Conservation (phyloP, 92 coral and sea anemone genomes). For the Desmophyllum pertusum region DNA sequence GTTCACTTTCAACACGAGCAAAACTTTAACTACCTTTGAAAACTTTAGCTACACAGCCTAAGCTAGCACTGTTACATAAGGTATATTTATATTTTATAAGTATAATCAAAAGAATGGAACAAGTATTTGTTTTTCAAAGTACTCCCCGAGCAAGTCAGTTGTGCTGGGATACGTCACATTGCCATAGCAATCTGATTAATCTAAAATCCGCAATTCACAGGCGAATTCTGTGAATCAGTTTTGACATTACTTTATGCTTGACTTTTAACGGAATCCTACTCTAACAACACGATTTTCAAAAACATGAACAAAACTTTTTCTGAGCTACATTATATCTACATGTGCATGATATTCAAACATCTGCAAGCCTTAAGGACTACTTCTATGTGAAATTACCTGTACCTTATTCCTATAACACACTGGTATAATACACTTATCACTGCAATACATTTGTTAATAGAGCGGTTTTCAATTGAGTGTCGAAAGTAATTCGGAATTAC, state of each 20-base stretch:
- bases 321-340: too few relatives aligned
- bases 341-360: not conserved
- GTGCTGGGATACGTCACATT: not conserved
- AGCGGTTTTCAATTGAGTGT: too few relatives aligned
- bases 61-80: not conserved
- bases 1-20: not conserved
- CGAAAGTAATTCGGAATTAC: too few relatives aligned
- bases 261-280: too few relatives aligned
- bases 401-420: not conserved
- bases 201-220: not conserved
- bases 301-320: not conserved
- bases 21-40: not conserved
- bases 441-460: not conserved
- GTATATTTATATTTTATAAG: not conserved
- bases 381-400: too few relatives aligned
- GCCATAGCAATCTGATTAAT: constrained; percentile 2
- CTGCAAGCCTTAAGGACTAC: too few relatives aligned
- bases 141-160: not conserved
- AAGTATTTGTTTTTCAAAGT: not conserved
- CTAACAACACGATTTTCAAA: too few relatives aligned
- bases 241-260: too few relatives aligned
- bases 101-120: not conserved
- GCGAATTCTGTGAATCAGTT: too few relatives aligned
- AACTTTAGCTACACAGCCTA: not conserved
- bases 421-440: too few relatives aligned